Conservation (phyloP, 2,888 invertebrate genomes). For the Iselma pallidipennis region DNA sequence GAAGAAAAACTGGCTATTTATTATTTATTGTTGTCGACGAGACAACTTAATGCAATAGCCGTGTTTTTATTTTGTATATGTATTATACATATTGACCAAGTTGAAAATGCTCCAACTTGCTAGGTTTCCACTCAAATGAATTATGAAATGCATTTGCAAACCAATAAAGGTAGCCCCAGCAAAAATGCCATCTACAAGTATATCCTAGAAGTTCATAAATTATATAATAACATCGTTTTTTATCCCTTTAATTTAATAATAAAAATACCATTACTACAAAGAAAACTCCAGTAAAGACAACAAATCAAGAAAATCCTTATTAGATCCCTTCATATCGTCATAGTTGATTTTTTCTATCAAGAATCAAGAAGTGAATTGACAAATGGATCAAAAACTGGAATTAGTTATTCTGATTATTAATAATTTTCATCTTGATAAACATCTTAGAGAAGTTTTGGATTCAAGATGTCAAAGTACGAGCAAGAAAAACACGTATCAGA, state of each 20-base stretch:
- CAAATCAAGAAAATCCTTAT: too few relatives aligned
- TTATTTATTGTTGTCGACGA: conserved; percentile 25
- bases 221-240: background rate
- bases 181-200: too few relatives aligned
- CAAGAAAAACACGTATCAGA: background rate
- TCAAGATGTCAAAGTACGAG: too few relatives aligned
- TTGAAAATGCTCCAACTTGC: conserved; percentile 18
- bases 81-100: conserved; percentile 15
- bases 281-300: too few relatives aligned
- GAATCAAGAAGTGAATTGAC: too few relatives aligned
- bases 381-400: too few relatives aligned
- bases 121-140: conserved; percentile 16
- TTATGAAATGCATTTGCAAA: conserved; percentile 24
- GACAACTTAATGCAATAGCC: conserved; percentile 24
- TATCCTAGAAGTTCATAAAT: background rate
- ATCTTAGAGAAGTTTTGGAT: too few relatives aligned
- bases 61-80: conserved; percentile 22
- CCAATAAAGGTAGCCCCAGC: conserved; percentile 17
- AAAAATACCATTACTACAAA: background rate
- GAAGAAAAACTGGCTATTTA: conserved; percentile 24
- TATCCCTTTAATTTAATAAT: background rate
- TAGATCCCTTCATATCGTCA: too few relatives aligned
- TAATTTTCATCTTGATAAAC: too few relatives aligned
- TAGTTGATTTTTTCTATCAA: too few relatives aligned
- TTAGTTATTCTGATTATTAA: too few relatives aligned